phyloP scores from a whole-genome alignment of 2,113 vertebrate species.

The Sorex fumeus region DNA sequence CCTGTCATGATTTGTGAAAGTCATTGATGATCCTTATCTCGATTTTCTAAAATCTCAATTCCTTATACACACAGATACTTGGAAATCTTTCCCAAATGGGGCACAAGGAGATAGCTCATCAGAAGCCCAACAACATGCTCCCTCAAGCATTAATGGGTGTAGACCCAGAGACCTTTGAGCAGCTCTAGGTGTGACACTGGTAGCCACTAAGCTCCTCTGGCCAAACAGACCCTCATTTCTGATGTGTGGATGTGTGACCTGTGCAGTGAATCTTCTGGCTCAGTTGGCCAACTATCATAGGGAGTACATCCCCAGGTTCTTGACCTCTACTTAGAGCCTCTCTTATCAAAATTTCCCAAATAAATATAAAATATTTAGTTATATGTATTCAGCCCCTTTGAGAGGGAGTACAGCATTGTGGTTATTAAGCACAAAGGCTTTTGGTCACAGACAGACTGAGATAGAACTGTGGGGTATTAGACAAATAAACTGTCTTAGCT shows the following conservation, averaged over 20 bases:
- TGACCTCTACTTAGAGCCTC: too few species aligned
- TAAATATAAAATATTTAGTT: slow-evolving; percentile 19
- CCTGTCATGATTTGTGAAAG: neutral
- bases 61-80: neutral
- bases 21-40: neutral
- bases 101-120: too few species aligned
- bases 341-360: neutral
- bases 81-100: neutral
- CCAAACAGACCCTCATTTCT: too few species aligned
- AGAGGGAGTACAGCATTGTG: neutral
- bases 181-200: too few species aligned
- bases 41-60: neutral
- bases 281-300: too few species aligned
- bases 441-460: neutral
- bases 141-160: too few species aligned
- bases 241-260: too few species aligned
- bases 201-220: too few species aligned
- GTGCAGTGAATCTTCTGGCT: too few species aligned
- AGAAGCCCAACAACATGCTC: too few species aligned
- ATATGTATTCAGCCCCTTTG: neutral
- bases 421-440: neutral
- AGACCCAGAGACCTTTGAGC: too few species aligned
- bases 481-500: neutral
- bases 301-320: too few species aligned
- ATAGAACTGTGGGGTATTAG: neutral